These are phyloP conservation scores for Nilaparvata lugens DNA, from an alignment of 1,140 invertebrate genomes.

Conservation along the genomic window DNA sequence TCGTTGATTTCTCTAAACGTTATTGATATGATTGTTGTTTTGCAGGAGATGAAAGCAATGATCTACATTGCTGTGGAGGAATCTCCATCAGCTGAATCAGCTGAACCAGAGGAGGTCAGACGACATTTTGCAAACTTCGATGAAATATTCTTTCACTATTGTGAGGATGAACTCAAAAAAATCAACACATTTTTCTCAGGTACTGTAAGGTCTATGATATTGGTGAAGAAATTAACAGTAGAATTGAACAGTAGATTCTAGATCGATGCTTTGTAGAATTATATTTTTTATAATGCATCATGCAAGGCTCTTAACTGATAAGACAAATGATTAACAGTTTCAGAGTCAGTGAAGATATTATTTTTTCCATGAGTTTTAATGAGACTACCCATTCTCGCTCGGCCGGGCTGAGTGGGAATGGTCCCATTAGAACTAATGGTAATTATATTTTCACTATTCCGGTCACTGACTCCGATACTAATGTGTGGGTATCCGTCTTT, in stretches of 20 bases:
- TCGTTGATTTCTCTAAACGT: slow-evolving; percentile 4
- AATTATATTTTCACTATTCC: too few relatives aligned
- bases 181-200: slow-evolving; percentile 82
- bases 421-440: too few relatives aligned
- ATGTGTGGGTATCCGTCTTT: too few relatives aligned
- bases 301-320: too few relatives aligned
- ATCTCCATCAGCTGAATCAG: slow-evolving; percentile 55
- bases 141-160: slow-evolving; percentile 76
- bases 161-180: slow-evolving; percentile 76
- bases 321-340: too few relatives aligned
- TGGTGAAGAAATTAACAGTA: not conserved
- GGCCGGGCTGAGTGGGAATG: too few relatives aligned
- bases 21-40: slow-evolving; percentile 15
- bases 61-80: slow-evolving; percentile 62
- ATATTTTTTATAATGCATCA: too few relatives aligned
- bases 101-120: slow-evolving; percentile 54
- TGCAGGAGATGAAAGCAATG: slow-evolving; percentile 64
- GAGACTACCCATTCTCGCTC: too few relatives aligned
- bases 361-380: too few relatives aligned
- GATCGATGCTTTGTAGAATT: too few relatives aligned
- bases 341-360: too few relatives aligned
- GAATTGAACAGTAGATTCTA: not conserved
- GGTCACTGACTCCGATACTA: too few relatives aligned
- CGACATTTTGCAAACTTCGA: slow-evolving; percentile 73
- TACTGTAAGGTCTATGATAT: slow-evolving; percentile 26